phyloP scores from a whole-genome alignment of 1,140 invertebrate species.

The Asbolus verrucosus region DNA sequence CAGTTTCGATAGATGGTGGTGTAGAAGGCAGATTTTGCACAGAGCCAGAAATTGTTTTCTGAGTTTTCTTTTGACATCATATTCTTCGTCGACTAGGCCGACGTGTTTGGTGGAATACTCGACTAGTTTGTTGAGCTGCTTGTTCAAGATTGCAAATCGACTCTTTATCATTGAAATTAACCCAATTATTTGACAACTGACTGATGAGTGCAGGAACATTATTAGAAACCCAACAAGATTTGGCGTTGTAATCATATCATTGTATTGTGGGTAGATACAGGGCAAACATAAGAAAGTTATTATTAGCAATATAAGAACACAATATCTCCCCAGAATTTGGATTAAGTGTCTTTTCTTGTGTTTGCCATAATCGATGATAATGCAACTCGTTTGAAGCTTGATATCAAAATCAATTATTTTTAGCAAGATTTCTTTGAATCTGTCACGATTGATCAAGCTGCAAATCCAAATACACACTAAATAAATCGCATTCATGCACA shows the following conservation, averaged over 20 bases:
- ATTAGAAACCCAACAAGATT: too few species aligned
- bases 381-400: background rate
- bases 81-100: too few species aligned
- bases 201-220: background rate
- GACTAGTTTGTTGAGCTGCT: background rate
- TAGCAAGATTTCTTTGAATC: too few species aligned
- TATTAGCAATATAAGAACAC: too few species aligned
- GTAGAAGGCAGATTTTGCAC: background rate
- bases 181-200: slow-evolving; percentile 11
- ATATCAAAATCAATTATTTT: background rate
- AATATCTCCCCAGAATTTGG: background rate
- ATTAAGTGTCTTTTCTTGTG: background rate
- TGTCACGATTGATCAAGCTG: background rate
- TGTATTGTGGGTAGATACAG: too few species aligned
- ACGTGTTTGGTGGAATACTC: background rate
- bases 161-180: background rate
- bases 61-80: too few species aligned
- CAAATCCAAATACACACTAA: background rate
- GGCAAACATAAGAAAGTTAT: too few species aligned
- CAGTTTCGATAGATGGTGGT: slow-evolving; percentile 13
- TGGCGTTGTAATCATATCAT: too few species aligned
- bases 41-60: background rate
- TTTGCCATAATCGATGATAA: background rate
- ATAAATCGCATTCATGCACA: background rate
- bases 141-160: slow-evolving; percentile 9